phyloP scores from a whole-genome alignment of 2,797 vertebrate genomes.

The Tauraco hartlaubi region DNA sequence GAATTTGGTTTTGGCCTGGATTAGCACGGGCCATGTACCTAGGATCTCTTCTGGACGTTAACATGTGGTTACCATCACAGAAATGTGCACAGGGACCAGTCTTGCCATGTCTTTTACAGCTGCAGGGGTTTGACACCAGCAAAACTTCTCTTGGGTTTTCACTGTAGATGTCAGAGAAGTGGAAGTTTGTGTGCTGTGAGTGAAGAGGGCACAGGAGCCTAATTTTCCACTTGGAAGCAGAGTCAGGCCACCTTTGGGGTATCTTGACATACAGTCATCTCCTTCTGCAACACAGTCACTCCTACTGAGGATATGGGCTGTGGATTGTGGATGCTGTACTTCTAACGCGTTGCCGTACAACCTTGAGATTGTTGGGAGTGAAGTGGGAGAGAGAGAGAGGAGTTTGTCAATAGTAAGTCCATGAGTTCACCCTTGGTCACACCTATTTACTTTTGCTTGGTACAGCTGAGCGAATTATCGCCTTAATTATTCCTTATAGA shows the following conservation, averaged over 20 bases:
- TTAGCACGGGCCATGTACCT: conserved; percentile 8
- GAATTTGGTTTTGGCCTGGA: conserved; percentile 29
- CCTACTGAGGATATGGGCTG: neutral
- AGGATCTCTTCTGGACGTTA: neutral
- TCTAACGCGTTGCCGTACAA: neutral
- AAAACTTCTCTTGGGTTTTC: neutral
- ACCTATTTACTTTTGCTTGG: neutral
- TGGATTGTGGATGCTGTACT: neutral
- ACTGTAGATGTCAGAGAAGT: neutral
- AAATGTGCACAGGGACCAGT: neutral
- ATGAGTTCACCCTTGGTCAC: neutral
- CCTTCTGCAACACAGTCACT: neutral
- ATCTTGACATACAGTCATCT: neutral
- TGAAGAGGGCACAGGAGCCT: neutral
- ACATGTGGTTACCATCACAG: neutral
- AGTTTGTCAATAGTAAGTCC: neutral
- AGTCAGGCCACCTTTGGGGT: neutral
- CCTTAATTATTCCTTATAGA: neutral
- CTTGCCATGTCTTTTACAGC: neutral
- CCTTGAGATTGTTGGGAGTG: neutral
- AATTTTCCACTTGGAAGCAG: neutral
- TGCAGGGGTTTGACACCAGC: neutral
- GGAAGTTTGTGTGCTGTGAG: neutral
- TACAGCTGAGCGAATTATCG: neutral
- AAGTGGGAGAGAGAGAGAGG: neutral